phyloP scores from a whole-genome alignment of 2,888 invertebrate genomes.

The Netelia inedita region DNA sequence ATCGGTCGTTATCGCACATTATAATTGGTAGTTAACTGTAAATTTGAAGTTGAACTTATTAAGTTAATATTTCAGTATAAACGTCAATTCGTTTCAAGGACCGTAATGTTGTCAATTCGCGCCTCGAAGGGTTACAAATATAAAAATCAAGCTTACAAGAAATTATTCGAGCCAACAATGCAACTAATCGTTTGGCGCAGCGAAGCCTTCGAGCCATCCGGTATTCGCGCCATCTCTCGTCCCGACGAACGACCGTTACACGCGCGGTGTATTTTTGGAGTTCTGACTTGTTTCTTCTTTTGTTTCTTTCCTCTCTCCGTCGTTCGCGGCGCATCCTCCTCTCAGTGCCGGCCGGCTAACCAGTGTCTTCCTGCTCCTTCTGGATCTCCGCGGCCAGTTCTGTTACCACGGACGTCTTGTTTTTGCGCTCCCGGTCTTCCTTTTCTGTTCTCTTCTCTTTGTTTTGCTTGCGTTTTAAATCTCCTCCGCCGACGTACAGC shows the following conservation, averaged over 20 bases:
- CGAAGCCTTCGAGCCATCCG: background rate
- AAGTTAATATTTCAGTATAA: too few relatives aligned
- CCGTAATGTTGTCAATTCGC: too few relatives aligned
- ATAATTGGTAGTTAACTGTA: too few relatives aligned
- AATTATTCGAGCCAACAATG: too few relatives aligned
- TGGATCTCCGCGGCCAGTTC: conserved; percentile 41
- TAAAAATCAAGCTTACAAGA: too few relatives aligned
- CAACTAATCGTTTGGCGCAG: background rate
- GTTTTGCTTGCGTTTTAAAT: conserved; percentile 23
- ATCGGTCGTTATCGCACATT: too few relatives aligned
- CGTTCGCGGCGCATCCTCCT: conserved; percentile 28
- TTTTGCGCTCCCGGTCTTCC: conserved; percentile 48
- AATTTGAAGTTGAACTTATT: too few relatives aligned
- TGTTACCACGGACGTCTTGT: conserved; percentile 38
- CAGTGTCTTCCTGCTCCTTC: conserved; percentile 59
- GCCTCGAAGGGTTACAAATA: too few relatives aligned
- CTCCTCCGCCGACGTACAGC: conserved; percentile 23
- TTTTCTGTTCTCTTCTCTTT: conserved; percentile 18
- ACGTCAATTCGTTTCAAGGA: too few relatives aligned
- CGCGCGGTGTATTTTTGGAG: conserved; percentile 48
- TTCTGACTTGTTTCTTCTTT: conserved; percentile 22
- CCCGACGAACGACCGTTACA: conserved; percentile 52
- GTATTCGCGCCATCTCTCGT: conserved; percentile 31
- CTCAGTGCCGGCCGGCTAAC: conserved; percentile 39
- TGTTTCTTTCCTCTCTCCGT: conserved; percentile 2